Percentiles rank a stretch among this genome's conserved stretches.
Conservation (phyloP, 2,797 vertebrate species). For the Gallinago solitaria region DNA sequence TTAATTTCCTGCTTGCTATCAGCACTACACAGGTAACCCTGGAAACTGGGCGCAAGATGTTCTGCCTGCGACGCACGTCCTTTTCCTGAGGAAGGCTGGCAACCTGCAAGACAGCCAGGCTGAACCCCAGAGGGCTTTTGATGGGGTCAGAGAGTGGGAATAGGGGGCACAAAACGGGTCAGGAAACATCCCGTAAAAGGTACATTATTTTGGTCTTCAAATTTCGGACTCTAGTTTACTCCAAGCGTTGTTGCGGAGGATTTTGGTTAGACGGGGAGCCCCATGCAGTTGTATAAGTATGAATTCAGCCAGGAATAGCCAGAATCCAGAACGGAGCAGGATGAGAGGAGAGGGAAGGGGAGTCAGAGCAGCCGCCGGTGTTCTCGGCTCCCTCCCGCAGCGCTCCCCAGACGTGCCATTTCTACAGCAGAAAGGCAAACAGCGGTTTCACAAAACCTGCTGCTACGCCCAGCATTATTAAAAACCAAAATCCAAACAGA, state of each 20-base stretch:
- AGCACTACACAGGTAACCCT: conserved; percentile 78
- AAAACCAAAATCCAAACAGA: conserved; percentile 30
- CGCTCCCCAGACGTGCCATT: not conserved
- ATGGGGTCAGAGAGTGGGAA: not conserved
- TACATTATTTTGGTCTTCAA: not conserved
- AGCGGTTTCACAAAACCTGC: not conserved
- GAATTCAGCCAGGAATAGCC: not conserved
- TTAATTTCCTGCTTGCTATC: conserved; percentile 84
- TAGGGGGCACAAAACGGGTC: accelerated
- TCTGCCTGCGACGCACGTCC: conserved; percentile 1
- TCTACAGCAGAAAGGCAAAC: conserved; percentile 39
- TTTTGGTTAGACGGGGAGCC: not conserved
- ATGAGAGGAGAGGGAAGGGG: not conserved
- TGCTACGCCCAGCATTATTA: not conserved
- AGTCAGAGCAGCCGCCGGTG: not conserved
- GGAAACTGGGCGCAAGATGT: conserved; percentile 67
- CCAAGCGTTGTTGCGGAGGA: not conserved
- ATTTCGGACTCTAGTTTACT: not conserved
- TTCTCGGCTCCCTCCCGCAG: not conserved
- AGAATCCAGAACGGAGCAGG: not conserved
- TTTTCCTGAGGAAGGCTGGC: not conserved
- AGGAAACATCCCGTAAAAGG: not conserved
- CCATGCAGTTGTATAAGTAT: accelerated
- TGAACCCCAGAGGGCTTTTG: not conserved
- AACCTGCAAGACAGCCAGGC: not conserved